Evolutionary conservation across 37 sponge, comb jelly and placozoan species (phyloP), one percentile per base, ranked within the genome.

Genomic region (Dysidea cf. avara): DNA sequence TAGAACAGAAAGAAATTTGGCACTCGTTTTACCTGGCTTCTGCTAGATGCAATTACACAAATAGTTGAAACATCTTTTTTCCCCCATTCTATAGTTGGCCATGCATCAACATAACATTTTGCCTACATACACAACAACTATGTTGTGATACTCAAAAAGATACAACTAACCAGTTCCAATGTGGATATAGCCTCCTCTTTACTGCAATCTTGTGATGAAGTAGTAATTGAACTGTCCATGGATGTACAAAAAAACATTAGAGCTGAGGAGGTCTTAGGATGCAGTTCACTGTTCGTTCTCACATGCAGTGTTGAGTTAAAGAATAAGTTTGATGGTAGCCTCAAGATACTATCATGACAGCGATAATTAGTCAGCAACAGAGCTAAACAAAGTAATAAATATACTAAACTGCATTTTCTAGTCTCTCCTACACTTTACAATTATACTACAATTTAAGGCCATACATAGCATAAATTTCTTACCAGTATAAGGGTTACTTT

Each of bases 261-360:
- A 54, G 71, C 53, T 13, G 56, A 54, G 56, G 29, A 54, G 2
- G 57, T 55, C 35, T 54, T 36, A 40, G 71, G 57, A 54, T 71
- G 71, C 18, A 71, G 71, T 43, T 43, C 9, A 9, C 46, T n/a
- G 33, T 71, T 31, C 18, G 71, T 56, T 54, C 71, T 14, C 16
- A 54, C 71, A 24, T 71, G 31, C 6, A 90, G 74, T 25, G 77
- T 61, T 2, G 91, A 84, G 20, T 57, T 56, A 38, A 84, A 90
- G 51, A 84, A 90, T 2, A 90, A 77, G 21, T 76, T 43, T 22
- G 91, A 90, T 17, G 86, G 66, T 14, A 85, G 78, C 68, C 56
- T 64, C 7, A 90, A 62, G 3, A 90, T 70, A 1, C 60, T 72
- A 34, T 28, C 51, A 39, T 84, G 86, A 68, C 86, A 77, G 28